phyloP scores from a whole-genome alignment of 2,113 vertebrate genomes.

The Halcyon malimbica region DNA sequence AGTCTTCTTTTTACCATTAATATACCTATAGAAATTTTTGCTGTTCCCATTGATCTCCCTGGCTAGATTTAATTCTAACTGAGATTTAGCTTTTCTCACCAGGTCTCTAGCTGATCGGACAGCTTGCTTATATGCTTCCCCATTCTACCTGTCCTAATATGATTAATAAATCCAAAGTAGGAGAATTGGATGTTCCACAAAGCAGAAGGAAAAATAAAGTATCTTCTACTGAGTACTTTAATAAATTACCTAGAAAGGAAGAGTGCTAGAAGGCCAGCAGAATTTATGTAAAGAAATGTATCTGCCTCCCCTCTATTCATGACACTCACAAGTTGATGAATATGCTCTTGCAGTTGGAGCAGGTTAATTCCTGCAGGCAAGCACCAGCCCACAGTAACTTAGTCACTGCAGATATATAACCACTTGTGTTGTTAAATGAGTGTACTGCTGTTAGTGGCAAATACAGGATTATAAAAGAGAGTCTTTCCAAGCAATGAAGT shows the following conservation, averaged over 20 bases:
- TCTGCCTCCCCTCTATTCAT: not conserved
- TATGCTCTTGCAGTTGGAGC: not conserved
- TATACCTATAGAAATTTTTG: no score
- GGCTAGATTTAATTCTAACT: no score
- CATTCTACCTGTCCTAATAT: no score
- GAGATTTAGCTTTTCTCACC: no score
- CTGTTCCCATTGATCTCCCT: no score
- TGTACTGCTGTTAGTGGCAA: not conserved
- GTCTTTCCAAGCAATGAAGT: not conserved
- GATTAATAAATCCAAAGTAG: not conserved
- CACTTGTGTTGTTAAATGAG: not conserved
- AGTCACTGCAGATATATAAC: not conserved
- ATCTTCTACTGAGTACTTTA: not conserved
- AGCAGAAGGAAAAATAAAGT: not conserved
- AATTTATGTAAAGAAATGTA: not conserved
- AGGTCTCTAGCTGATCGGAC: no score
- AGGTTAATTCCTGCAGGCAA: not conserved
- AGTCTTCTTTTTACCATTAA: no score
- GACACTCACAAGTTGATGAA: not conserved
- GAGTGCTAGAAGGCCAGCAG: not conserved
- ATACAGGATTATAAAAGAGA: not conserved
- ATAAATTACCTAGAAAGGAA: not conserved
- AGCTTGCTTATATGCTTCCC: no score
- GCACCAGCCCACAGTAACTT: not conserved
- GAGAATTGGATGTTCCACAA: not conserved